phyloP scores from a whole-genome alignment of 2,113 vertebrate species.

The Amphiprion percula region DNA sequence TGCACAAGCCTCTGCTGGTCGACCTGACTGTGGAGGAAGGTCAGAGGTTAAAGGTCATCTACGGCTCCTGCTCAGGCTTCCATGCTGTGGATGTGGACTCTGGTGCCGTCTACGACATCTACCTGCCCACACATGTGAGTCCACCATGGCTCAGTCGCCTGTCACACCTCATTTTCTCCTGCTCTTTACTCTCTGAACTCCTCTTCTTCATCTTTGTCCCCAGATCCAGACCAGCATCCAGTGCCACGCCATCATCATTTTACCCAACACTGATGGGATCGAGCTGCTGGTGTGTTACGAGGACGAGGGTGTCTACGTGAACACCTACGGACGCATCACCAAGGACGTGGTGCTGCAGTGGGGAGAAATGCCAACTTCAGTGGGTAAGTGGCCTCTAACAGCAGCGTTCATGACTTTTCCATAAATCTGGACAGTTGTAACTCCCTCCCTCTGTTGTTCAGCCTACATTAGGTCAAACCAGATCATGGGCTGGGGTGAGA shows the following conservation, averaged over 20 bases:
- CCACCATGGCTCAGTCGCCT: accelerated
- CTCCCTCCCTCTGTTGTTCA: slow-evolving; percentile 23
- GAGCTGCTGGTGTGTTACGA: slow-evolving; percentile 86
- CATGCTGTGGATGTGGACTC: slow-evolving; percentile 97
- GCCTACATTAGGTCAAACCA: slow-evolving; percentile 87
- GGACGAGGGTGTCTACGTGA: slow-evolving; percentile 85
- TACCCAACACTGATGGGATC: slow-evolving; percentile 84
- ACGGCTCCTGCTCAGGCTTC: slow-evolving; percentile 92
- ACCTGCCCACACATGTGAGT: slow-evolving; percentile 93
- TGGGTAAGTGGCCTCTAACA: slow-evolving; percentile 60
- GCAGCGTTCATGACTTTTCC: too few species aligned
- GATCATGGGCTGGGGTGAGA: slow-evolving; percentile 87
- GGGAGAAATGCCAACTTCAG: slow-evolving; percentile 86
- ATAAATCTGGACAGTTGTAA: too few species aligned
- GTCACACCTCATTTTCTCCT: accelerated
- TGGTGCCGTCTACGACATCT: slow-evolving; percentile 93
- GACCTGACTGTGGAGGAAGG: slow-evolving; percentile 93
- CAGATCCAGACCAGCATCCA: slow-evolving; percentile 84
- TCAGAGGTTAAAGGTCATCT: slow-evolving; percentile 94
- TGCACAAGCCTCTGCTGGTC: slow-evolving; percentile 92
- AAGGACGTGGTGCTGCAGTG: slow-evolving; percentile 87
- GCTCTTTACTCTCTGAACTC: not conserved
- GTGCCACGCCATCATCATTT: slow-evolving; percentile 85
- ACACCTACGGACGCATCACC: slow-evolving; percentile 86
- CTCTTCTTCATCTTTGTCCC: accelerated